A percentile compares a stretch with the other conserved stretches of the same genome.
Evolutionary conservation across 1,140 invertebrate species (phyloP).

Genomic region (Mycetomoellerius zeteki): DNA sequence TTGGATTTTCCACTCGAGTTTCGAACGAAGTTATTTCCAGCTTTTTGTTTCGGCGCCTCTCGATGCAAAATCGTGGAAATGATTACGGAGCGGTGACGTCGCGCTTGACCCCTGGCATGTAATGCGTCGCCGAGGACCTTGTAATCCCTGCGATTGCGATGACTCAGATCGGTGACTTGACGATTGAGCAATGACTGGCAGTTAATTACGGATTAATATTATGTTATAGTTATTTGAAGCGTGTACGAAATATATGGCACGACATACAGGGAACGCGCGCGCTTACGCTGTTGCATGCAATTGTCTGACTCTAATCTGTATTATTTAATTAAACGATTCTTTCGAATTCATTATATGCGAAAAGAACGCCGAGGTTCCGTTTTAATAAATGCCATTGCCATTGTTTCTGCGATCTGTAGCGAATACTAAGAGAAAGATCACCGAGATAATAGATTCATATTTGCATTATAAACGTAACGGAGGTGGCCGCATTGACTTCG

Average conservation of each 20-base stretch:
- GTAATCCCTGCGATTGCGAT: slow-evolving; percentile 56
- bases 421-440: slow-evolving; percentile 14
- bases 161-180: slow-evolving; percentile 73
- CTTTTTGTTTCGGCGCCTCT: slow-evolving; percentile 4
- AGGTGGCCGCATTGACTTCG: background rate
- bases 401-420: background rate
- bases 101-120: slow-evolving; percentile 26
- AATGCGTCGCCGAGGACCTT: background rate
- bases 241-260: background rate
- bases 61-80: slow-evolving; percentile 28
- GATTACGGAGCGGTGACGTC: slow-evolving; percentile 23
- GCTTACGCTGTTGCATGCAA: background rate
- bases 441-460: slow-evolving; percentile 24
- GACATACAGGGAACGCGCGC: background rate
- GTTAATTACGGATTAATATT: slow-evolving; percentile 65
- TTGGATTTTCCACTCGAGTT: slow-evolving; percentile 54
- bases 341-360: background rate
- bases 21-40: background rate
- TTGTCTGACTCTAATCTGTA: background rate
- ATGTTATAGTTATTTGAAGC: slow-evolving; percentile 23
- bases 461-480: slow-evolving; percentile 27
- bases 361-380: background rate
- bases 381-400: slow-evolving; percentile 1
- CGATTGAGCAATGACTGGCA: slow-evolving; percentile 53
- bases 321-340: background rate